Evolutionary conservation across 1,140 invertebrate genomes (phyloP).

Genomic region (Scaptomyza hsui): DNA sequence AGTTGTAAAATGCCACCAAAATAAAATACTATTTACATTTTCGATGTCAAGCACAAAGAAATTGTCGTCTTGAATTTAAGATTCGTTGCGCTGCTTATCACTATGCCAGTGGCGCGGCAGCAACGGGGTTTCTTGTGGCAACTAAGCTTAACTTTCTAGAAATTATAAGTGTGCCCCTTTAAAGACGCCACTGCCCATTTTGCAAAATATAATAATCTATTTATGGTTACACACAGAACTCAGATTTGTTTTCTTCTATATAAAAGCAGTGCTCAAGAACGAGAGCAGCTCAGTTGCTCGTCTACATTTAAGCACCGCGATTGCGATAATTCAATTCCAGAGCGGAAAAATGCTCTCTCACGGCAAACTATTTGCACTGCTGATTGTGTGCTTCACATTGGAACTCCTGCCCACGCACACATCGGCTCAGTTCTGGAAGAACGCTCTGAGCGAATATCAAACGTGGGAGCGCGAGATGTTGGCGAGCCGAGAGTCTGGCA

Average conservation of each 20-base stretch:
- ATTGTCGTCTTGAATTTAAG: constrained; percentile 13
- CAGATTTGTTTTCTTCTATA: constrained; percentile 51
- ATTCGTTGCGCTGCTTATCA: constrained; percentile 26
- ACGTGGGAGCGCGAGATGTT: constrained; percentile 38
- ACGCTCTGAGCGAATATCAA: constrained; percentile 5
- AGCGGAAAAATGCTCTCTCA: constrained; percentile 7
- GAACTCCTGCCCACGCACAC: constrained; percentile 9
- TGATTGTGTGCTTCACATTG: constrained; percentile 40
- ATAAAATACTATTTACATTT: constrained; percentile 11
- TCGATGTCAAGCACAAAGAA: constrained; percentile 44
- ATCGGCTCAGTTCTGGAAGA: constrained; percentile 55
- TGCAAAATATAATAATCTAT: constrained; percentile 35
- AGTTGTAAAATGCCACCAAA: constrained; percentile 5
- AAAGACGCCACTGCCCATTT: constrained; percentile 6
- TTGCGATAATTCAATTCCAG: not conserved
- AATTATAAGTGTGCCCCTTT: no score
- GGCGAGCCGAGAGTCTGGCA: constrained; percentile 41
- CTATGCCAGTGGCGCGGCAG: not conserved
- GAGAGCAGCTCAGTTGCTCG: constrained; percentile 32
- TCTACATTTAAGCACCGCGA: not conserved
- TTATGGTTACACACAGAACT: constrained; percentile 11
- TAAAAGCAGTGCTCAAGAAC: constrained; percentile 18
- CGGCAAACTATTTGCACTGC: constrained; percentile 24
- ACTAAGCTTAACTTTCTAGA: no score
- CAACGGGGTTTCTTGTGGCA: not conserved